phyloP scores from a whole-genome alignment of 2,888 invertebrate species.

The Petrophora chlorosata region DNA sequence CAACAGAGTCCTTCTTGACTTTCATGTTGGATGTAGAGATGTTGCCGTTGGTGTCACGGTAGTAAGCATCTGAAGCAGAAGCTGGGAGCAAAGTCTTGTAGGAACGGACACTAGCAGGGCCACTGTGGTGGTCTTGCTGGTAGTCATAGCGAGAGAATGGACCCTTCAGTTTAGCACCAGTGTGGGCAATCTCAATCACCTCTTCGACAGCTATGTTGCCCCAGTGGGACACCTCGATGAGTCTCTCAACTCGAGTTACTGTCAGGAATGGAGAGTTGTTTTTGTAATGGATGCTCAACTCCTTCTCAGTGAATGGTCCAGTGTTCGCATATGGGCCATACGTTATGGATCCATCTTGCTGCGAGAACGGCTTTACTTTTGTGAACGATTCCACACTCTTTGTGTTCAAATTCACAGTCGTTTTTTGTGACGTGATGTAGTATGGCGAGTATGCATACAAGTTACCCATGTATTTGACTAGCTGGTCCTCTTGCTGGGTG shows the following conservation, averaged over 20 bases:
- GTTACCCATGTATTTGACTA: conserved; percentile 94
- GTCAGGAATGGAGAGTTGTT: conserved; percentile 98
- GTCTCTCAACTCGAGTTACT: conserved; percentile 92
- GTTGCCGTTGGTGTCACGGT: conserved; percentile 98
- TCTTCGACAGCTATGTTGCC: conserved; percentile 99
- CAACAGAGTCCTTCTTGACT: conserved; percentile 94
- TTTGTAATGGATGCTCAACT: conserved; percentile 94
- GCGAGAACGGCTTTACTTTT: conserved; percentile 90
- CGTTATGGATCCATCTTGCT: conserved; percentile 90
- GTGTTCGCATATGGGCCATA: conserved; percentile 95
- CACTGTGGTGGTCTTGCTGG: conserved; percentile 95
- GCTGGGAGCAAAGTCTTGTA: conserved; percentile 95
- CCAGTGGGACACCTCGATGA: conserved; percentile 99
- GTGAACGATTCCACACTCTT: conserved; percentile 92
- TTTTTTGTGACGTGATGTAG: conserved; percentile 90
- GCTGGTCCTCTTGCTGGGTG: conserved; percentile 96
- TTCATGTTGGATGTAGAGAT: conserved; percentile 98
- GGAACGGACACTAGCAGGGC: conserved; percentile 94
- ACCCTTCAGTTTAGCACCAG: conserved; percentile 96
- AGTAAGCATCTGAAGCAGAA: conserved; percentile 97
- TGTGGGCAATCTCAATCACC: conserved; percentile 94
- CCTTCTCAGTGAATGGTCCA: conserved; percentile 83
- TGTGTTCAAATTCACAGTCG: conserved; percentile 90
- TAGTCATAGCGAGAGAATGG: conserved; percentile 99
- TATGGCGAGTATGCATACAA: conserved; percentile 94